These are phyloP conservation scores for Sitta europaea DNA, from an alignment of 2,113 vertebrate genomes.

Conservation along the genomic window DNA sequence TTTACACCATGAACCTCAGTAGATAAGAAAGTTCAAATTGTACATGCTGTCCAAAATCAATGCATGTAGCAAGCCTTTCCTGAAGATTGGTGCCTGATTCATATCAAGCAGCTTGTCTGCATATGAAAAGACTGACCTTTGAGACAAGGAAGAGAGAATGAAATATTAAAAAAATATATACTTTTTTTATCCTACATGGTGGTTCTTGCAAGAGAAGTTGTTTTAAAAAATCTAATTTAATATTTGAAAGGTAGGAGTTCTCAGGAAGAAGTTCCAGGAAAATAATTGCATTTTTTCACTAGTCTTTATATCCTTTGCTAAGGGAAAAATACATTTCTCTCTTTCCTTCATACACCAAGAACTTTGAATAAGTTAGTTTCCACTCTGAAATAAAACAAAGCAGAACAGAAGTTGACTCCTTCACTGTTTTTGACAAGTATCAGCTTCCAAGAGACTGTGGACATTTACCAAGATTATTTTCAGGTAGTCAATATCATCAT, in stretches of 20 bases:
- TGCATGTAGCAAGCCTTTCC: not conserved
- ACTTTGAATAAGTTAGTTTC: not conserved
- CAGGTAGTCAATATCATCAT: not conserved
- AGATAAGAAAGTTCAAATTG: not conserved
- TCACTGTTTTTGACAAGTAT: not conserved
- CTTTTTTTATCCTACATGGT: not conserved
- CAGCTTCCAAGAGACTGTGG: not conserved
- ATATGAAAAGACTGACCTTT: not conserved
- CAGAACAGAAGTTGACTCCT: not conserved
- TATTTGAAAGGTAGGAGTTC: not conserved
- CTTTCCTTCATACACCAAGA: not conserved
- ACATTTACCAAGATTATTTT: not conserved
- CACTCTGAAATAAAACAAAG: not conserved
- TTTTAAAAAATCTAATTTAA: not conserved
- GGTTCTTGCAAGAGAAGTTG: not conserved
- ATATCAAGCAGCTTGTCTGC: not conserved
- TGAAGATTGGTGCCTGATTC: not conserved
- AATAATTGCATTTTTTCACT: not conserved
- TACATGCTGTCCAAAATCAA: not conserved
- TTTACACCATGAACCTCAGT: not conserved
- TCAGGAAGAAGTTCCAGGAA: not conserved
- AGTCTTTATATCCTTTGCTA: not conserved
- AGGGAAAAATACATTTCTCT: not conserved
- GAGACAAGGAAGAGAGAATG: not conserved
- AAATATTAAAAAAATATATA: not conserved